Conservation (phyloP, 1,140 invertebrate genomes). For the Diorhabda sublineata region DNA sequence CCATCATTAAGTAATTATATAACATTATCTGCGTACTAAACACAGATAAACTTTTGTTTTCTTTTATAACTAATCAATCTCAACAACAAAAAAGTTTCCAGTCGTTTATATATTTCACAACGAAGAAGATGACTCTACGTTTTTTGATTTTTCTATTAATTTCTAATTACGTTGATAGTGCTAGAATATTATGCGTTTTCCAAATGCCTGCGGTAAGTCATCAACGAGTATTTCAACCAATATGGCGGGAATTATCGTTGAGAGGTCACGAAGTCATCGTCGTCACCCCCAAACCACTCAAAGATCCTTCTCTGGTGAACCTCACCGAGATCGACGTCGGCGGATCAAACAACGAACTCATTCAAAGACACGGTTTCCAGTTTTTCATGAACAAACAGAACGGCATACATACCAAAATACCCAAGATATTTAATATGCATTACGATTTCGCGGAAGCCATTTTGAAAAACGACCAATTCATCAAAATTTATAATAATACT, state of each 20-base stretch:
- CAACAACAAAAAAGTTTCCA: too few species aligned
- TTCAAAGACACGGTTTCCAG: conserved; percentile 26
- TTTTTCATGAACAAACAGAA: conserved; percentile 32
- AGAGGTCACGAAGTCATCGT: conserved; percentile 34
- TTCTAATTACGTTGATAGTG: not conserved
- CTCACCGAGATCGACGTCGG: conserved; percentile 33
- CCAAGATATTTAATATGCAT: conserved; percentile 28
- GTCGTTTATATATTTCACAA: too few species aligned
- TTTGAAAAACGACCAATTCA: conserved; percentile 26
- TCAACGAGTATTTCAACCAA: conserved; percentile 45
- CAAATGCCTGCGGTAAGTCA: conserved; percentile 48
- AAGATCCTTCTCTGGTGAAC: conserved; percentile 29
- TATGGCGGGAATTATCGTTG: conserved; percentile 40
- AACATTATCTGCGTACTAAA: too few species aligned
- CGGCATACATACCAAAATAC: conserved; percentile 24
- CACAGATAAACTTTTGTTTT: too few species aligned
- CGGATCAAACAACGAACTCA: conserved; percentile 20
- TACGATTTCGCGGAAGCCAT: conserved; percentile 27
- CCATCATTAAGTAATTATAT: too few species aligned
- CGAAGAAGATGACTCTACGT: too few species aligned
- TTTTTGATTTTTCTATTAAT: not conserved
- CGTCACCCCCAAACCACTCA: conserved; percentile 32
- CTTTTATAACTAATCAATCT: too few species aligned
- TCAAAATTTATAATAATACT: conserved; percentile 23
- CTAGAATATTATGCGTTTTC: conserved; percentile 30